Conservation (phyloP, 2,888 invertebrate genomes). For the Cabera pusaria region DNA sequence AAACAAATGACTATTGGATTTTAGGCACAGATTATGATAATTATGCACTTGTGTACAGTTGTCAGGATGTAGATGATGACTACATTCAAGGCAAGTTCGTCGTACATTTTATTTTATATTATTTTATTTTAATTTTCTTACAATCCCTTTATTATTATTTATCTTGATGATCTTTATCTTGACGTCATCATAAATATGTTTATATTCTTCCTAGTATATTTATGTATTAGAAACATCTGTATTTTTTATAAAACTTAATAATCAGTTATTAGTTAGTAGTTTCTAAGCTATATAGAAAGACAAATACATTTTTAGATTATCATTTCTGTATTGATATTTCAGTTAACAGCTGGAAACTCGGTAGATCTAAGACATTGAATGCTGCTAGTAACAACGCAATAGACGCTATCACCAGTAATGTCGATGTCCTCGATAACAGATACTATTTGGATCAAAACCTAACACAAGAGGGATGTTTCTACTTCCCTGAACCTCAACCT, state of each 20-base stretch:
- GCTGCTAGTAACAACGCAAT: slow-evolving; percentile 33
- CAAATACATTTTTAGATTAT: too few species aligned
- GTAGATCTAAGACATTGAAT: slow-evolving; percentile 43
- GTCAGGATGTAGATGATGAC: slow-evolving; percentile 56
- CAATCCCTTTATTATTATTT: too few species aligned
- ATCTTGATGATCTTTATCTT: too few species aligned
- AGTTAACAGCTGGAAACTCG: slow-evolving; percentile 55
- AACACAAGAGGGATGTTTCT: slow-evolving; percentile 48
- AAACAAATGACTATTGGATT: slow-evolving; percentile 79
- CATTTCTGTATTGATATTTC: too few species aligned
- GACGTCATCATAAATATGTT: too few species aligned
- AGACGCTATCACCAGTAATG: slow-evolving; percentile 33
- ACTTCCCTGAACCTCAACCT: slow-evolving; percentile 44
- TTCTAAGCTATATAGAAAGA: too few species aligned
- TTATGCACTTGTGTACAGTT: slow-evolving; percentile 85
- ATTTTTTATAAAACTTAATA: too few species aligned
- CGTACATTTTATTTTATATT: too few species aligned
- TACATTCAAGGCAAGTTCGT: slow-evolving; percentile 43
- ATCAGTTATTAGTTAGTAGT: too few species aligned
- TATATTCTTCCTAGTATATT: too few species aligned
- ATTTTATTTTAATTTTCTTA: too few species aligned
- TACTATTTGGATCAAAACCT: slow-evolving; percentile 46
- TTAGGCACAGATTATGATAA: slow-evolving; percentile 85
- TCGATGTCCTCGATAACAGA: slow-evolving; percentile 44
- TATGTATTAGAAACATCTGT: too few species aligned